Base-by-base conservation (phyloP, 2,888 invertebrate genomes). In the Archaeoteleia sp. region DNA sequence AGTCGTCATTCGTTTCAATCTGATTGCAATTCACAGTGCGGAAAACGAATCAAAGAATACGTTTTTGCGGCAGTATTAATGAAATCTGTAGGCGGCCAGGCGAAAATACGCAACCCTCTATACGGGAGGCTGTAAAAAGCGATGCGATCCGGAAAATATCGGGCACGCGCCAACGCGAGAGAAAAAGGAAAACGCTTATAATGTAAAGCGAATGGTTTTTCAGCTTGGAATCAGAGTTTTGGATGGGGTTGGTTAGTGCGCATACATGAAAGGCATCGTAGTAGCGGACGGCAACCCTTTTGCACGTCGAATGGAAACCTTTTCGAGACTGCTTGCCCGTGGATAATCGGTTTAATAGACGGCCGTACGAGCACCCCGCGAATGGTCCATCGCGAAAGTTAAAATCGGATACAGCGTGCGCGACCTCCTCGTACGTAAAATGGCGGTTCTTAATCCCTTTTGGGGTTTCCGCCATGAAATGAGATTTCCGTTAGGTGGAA, bases 341-440 rank as follows among this genome's bases (percentile, higher is more conserved):
- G 63, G 74, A 78, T 83, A 82, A 84, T 84, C 81, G 82, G 78
- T 82, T 83, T 84, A 82, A 83, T 82, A 82, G 80, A 74, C 72
- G 74, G 39, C 39, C 67, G 54, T 60, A 67, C 55, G 29, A 29
- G 53, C 46, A 62, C 55, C 60, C 48, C 35, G 66, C 60, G 54
- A 49, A 61, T 42, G 51, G 71, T 66, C 71, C 75, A 77, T 76
- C 75, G 78, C 76, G 73, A 78, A 80, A 80, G 81, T 82, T 82
- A 73, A 82, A 80, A 83, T 78, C 78, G 75, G 74, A 76, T 78
- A 67, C 67, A 71, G 69, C 62, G 68, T 67, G 67, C 66, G 73
- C 71, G 34, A 46, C 71, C 67, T 68, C 55, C 53, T 34, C 46
- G 42, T 61, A 65, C 70, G 74, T 71, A 82, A 81, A 83, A 80